Evolutionary conservation across 92 coral and sea anemone species (phyloP), one percentile per base, ranked within the genome.

Genomic region (Porites cylindrica): DNA sequence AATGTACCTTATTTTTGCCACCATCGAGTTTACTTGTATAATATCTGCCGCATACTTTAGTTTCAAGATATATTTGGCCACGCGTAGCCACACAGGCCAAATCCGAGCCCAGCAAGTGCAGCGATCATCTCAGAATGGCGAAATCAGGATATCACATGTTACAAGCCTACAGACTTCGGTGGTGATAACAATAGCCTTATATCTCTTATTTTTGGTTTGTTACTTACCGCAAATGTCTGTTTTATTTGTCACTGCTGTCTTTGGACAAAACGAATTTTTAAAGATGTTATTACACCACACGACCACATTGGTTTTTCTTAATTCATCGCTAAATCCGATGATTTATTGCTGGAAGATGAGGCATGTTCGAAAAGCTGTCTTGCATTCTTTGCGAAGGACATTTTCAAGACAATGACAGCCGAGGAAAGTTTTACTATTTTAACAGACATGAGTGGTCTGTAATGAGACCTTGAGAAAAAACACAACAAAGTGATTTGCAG

Each of bases 341-440:
- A 73, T 73, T 18, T 73, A 73, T 61, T 51, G 78, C 78, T 73
- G 56, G 60, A 73, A 51, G 58, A 51, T 73, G 78, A 50, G 61
- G 13, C 61, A 73, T 14, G 20, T 73, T 73, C 78, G 78, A 51
- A 60, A 51, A 1, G 58, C 78, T 7, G 60, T 51, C 24, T 51
- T 73, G 78, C 51, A 51, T 38, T 50, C 19, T 2, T 13, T 73
- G 10, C 62, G 4, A 6, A 73, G 52, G 3, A 3, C 14, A 73
- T 73, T 73, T 73, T 17, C 78, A 9, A 19, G 0, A 5, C 47
- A 38, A 61, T 4, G 3, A 14, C 43, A 51, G 11, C 24, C 52
- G 26, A 73, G 51, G 19, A 62, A 14, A 62, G 21, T 20, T 62
- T 62, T 20, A 16, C 8, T 38, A 38, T 38, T 38, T 38, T 38